phyloP scores from a whole-genome alignment of 2,113 vertebrate genomes.

The Salvelinus fontinalis region DNA sequence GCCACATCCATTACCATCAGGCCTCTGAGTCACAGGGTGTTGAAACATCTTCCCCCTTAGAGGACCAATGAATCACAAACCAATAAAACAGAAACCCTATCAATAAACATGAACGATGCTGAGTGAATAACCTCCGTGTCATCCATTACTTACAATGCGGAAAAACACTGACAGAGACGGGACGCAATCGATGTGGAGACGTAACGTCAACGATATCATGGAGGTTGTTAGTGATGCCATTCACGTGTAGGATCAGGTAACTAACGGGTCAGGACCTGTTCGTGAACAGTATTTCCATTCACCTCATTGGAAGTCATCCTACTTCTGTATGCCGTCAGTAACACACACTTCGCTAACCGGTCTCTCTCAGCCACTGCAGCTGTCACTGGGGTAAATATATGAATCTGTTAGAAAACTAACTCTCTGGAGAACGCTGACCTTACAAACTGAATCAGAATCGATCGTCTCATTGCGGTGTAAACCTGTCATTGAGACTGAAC shows the following conservation, averaged over 20 bases:
- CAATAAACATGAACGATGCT: constrained; percentile 63
- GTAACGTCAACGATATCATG: constrained; percentile 24
- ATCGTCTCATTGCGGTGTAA: constrained; percentile 26
- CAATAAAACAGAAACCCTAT: constrained; percentile 47
- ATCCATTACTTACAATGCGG: constrained; percentile 41
- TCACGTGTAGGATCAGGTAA: background rate
- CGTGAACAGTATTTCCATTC: background rate
- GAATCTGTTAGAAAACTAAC: constrained; percentile 6
- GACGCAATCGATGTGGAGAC: background rate
- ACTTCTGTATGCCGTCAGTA: background rate
- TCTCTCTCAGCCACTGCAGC: background rate
- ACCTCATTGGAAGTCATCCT: background rate
- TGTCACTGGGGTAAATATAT: constrained; percentile 15
- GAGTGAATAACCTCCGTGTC: constrained; percentile 64
- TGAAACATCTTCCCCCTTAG: constrained; percentile 25
- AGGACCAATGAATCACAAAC: constrained; percentile 52
- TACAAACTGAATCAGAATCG: constrained; percentile 38
- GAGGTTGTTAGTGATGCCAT: background rate
- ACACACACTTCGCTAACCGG: background rate
- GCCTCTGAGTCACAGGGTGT: constrained; percentile 30
- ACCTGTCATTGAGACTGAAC: constrained; percentile 33
- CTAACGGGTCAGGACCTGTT: constrained; percentile 12
- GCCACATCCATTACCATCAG: constrained; percentile 26
- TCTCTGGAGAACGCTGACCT: constrained; percentile 20
- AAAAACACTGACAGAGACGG: constrained; percentile 1